Evolutionary conservation across 92 coral and sea anemone genomes (phyloP).

Genomic region (Palythoa caribaeorum): DNA sequence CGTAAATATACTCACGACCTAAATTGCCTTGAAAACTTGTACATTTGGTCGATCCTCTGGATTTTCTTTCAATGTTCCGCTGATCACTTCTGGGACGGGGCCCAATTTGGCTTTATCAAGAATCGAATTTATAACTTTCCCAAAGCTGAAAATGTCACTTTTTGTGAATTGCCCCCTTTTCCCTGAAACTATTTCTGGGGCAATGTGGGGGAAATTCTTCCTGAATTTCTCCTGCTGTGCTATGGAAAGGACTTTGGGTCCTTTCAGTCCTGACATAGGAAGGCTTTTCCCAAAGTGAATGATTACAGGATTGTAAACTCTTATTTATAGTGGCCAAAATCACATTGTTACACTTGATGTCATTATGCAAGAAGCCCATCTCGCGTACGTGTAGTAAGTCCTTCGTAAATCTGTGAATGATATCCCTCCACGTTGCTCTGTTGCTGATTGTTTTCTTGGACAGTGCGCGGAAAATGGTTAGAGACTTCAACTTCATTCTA

Average conservation of each 20-base stretch:
- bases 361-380: slow-evolving; percentile 18
- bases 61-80: not conserved
- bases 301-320: not conserved
- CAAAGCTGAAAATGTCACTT: not conserved
- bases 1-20: not conserved
- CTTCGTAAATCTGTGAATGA: slow-evolving; percentile 7
- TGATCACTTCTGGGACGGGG: slow-evolving; percentile 3
- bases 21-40: not conserved
- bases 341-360: slow-evolving; percentile 33
- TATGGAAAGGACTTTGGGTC: slow-evolving; percentile 16
- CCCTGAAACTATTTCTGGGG: slow-evolving; percentile 20
- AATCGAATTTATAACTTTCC: not conserved
- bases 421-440: not conserved
- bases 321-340: slow-evolving; percentile 6
- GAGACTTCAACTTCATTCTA: not conserved
- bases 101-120: slow-evolving; percentile 29
- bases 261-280: slow-evolving; percentile 13
- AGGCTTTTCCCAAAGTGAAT: slow-evolving; percentile 33
- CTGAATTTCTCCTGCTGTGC: slow-evolving; percentile 15
- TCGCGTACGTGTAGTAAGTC: slow-evolving; percentile 18
- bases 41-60: slow-evolving; percentile 18
- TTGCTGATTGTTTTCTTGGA: not conserved
- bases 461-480: slow-evolving; percentile 10
- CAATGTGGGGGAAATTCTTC: slow-evolving; percentile 32
- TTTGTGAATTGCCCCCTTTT: slow-evolving; percentile 17